phyloP scores from a whole-genome alignment of 2,888 invertebrate species.

The Pemphredon lugubris region DNA sequence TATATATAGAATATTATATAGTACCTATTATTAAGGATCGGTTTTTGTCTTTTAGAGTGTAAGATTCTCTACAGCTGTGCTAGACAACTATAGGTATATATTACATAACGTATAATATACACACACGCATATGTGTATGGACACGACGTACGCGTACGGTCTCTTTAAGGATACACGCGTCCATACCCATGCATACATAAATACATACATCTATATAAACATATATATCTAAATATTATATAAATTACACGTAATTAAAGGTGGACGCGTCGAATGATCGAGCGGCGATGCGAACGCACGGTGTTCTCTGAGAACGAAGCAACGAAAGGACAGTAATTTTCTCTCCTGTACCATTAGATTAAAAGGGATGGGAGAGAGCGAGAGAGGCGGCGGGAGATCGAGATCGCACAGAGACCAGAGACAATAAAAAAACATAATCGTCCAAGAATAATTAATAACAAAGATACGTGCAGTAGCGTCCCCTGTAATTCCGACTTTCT shows the following conservation, averaged over 20 bases:
- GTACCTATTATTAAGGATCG: constrained; percentile 63
- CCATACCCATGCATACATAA: constrained; percentile 27
- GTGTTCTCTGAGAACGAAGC: constrained; percentile 8
- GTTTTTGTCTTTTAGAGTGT: constrained; percentile 69
- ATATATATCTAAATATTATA: constrained; percentile 24
- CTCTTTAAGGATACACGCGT: constrained; percentile 26
- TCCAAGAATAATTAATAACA: background rate
- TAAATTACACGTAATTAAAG: constrained; percentile 11
- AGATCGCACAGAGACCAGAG: background rate
- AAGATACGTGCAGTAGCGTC: no score
- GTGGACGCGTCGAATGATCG: constrained; percentile 23
- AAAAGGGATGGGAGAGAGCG: no score
- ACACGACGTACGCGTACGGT: constrained; percentile 17
- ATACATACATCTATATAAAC: constrained; percentile 24
- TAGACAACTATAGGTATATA: constrained; percentile 77
- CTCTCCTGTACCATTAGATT: no score
- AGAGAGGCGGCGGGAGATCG: constrained; percentile 13
- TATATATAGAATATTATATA: constrained; percentile 61
- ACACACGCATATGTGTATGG: constrained; percentile 10
- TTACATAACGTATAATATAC: constrained; percentile 29
- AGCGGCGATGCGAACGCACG: background rate
- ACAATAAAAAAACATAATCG: background rate
- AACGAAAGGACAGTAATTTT: no score
- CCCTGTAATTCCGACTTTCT: no score
- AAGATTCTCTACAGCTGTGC: constrained; percentile 79